Base-by-base conservation (phyloP, 2,797 vertebrate species). In the Bradypus variegatus region DNA sequence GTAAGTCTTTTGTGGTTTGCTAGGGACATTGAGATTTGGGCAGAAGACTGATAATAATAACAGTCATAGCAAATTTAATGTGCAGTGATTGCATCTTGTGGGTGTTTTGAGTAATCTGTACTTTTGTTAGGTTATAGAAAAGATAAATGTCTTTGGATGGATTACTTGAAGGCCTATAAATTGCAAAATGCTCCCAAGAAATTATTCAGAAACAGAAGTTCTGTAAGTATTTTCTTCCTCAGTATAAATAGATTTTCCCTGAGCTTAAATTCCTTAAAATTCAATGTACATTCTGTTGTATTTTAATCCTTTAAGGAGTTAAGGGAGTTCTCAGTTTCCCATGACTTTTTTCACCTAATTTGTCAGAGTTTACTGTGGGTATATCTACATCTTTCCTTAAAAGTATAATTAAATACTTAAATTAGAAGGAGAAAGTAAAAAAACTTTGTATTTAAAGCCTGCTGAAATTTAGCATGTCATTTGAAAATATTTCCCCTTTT, bases 141-240 rank as follows among this genome's bases (percentile, higher is more conserved):
- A 95, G 97, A 97, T 88, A 98, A 98, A 76, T 98, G 99, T 98
- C 98, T 98, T 96, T 99, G 98, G 98, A 95, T 97, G 94, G 96
- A 95, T 69, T 98, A 99, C 96, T 97, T 98, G 95, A 98, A 98
- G 97, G 97, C 97, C 76, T 98, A 97, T 82, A 98, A 98, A 92
- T 97, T 98, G 95, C 97, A 98, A 58, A 97, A 98, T 95, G 98
- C 98, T 94, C 98, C 98, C 16, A 97, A 98, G 90, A 97, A 96
- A 90, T 97, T 98, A 96, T 99, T 99, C 96, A 98, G 97, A 97
- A 97, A 95, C 92, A 96, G 97, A 95, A 98, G 95, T 92, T 96
- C 95, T 95, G 98, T 98, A 96, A 98, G 98, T 98, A 91, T 94
- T 50, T 83, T 88, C 48, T 89, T 89, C 73, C 19, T 89, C 19